Evolutionary conservation across 53 echinoderm and acorn worm genomes (phyloP), one percentile per base, ranked within the genome.

Genomic region (Paracentrotus lividus): DNA sequence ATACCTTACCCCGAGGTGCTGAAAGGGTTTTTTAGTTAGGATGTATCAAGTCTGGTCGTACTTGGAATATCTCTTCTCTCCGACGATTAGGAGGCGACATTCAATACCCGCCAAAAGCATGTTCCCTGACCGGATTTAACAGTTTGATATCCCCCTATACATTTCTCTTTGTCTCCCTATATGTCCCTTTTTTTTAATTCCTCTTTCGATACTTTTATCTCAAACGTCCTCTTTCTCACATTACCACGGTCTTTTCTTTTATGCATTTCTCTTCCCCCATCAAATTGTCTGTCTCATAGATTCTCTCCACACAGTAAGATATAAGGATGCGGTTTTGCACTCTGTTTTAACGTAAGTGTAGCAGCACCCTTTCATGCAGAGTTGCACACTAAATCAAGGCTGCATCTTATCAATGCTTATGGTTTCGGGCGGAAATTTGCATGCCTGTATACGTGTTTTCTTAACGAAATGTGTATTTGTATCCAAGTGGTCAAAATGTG

Each of bases 91-190:
- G 72, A 32, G 38, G 40, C 72, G 72, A 72, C 21, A 40, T 81
- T 81, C 26, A 81, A 47, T 45, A 81, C 24, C 49, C 81, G 81
- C 81, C 81, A 81, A 72, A 40, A 72, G 85, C 51, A 84, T 9
- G 49, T n/a, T 84, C 26, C 21, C 77, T 36, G 77, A 6, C 24
- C 84, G 49, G 31, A 85, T 85, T 85, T 85, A 49, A 85, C 85
- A 21, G 12, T 49, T 85, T 85, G 27, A 49, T 20, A 27, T 26
- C 21, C 27, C 85, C 2, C 49, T 31, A 14, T 38, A 29, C 40
- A 3, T 38, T 21, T 16, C 36, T 40, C 5, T 72, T 51, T 47
- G 2, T 85, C 26, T 85, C 49, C 18, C 36, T 64, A 3, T 84
- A 9, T 44, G 24, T 49, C 75, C 32, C 5, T 67, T 6, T 67